Evolutionary conservation across 53 echinoderm and acorn worm genomes (phyloP), one percentile per base, ranked within the genome.

Genomic region (Holothuria scabra): DNA sequence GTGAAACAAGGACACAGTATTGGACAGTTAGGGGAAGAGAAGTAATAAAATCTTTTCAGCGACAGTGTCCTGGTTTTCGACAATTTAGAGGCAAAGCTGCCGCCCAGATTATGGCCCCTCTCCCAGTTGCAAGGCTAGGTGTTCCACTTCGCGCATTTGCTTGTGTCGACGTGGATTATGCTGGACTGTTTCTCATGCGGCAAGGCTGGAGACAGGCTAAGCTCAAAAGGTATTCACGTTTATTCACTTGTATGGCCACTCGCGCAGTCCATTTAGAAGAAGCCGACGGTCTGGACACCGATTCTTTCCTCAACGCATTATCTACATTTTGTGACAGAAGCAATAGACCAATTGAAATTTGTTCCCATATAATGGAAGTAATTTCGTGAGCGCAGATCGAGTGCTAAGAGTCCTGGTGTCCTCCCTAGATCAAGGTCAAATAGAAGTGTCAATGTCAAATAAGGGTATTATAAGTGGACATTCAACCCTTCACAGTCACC

Each of bases 341-440:
- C 22, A 48, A 48, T n/a, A 21, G 37, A 44, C 78, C 78, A 5
- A 78, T 56, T 21, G 9, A 78, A 48, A 31, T 78, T n/a, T 24
- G 37, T 25, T 78, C 78, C 21, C 56, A 78, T 31, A 78, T 31
- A 78, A 78, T n/a, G 78, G 78, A 24, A 57, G 49, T 24, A 78
- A 80, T 59, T 80, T 80, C 30, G 48, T 48, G 12, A 48, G 48
- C 48, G 48, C 48, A 10, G 48, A 48, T 48, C 48, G 48, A 10
- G 48, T 59, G 57, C 59, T 80, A 28, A 28, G 30, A 20, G 30
- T 23, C 18, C 28, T 58, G 12, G 62, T 80, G 25, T n/a, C 22
- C 18, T n/a, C 26, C 28, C 30, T 68, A 16, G 69, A 68, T 34
- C 26, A 68, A 48, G 48, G 12, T 48, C 31, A 29, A 28, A 29